Conservation (phyloP, 1,140 invertebrate genomes). For the Eriocheir sinensis region DNA sequence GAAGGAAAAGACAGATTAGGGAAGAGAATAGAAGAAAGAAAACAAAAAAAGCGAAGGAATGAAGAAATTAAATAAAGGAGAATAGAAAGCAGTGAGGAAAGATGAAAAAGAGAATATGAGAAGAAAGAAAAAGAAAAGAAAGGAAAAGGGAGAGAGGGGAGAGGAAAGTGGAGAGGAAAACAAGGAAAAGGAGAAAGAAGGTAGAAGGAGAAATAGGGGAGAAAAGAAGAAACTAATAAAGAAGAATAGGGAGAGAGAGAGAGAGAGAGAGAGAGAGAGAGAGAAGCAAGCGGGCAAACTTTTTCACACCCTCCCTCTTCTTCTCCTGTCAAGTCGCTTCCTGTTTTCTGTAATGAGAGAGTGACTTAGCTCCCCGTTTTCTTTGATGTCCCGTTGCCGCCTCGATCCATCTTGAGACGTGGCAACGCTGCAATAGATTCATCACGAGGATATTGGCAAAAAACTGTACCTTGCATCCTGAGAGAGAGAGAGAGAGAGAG, state of each 20-base stretch:
- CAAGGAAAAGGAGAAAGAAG: neutral
- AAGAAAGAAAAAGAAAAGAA: neutral
- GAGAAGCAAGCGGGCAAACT: neutral
- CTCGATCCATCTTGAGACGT: neutral
- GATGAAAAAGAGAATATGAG: neutral
- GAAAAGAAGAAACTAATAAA: neutral
- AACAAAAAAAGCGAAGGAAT: neutral
- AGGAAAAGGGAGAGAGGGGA: neutral
- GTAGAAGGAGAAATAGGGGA: neutral
- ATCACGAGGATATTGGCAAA: neutral
- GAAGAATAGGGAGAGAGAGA: neutral
- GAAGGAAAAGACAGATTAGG: neutral
- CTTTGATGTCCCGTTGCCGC: neutral
- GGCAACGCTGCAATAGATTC: neutral
- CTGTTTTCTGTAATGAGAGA: slow-evolving; percentile 6
- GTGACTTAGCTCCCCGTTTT: neutral
- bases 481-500: neutral
- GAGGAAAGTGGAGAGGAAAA: neutral
- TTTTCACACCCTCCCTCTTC: neutral
- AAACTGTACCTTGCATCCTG: neutral
- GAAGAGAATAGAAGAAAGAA: neutral
- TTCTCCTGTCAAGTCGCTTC: neutral
- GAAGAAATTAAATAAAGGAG: neutral
- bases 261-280: slow-evolving; percentile 34
- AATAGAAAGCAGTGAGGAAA: neutral